These are phyloP conservation scores for Lasioglossum villosulum DNA, from an alignment of 2,888 invertebrate genomes.

Conservation along the genomic window DNA sequence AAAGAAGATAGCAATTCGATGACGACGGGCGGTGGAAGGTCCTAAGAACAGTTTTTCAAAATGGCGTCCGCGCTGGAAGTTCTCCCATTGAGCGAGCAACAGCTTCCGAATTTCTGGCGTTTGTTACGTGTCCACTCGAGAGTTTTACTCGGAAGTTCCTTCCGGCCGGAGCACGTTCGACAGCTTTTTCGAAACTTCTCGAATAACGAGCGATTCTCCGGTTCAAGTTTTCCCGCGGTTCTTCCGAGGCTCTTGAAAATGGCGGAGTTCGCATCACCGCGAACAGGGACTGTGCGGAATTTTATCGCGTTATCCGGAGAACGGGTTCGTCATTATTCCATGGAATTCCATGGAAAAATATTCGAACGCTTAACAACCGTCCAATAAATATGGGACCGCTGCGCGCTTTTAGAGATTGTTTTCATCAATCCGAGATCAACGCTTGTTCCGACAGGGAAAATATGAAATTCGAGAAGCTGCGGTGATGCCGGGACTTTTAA, in stretches of 20 bases:
- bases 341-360: not conserved
- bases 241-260: not conserved
- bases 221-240: not conserved
- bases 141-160: not conserved
- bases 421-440: not conserved
- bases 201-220: constrained; percentile 16
- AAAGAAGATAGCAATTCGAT: not conserved
- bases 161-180: not conserved
- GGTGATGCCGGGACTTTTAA: not conserved
- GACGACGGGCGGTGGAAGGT: not conserved
- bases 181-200: constrained; percentile 2
- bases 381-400: not conserved
- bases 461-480: not conserved
- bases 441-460: not conserved
- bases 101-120: constrained; percentile 1
- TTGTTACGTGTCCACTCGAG: not conserved
- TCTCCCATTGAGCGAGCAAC: not conserved
- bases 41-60: not conserved
- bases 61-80: not conserved
- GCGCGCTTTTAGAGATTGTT: not conserved
- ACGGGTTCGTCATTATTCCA: not conserved
- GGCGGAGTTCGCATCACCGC: not conserved
- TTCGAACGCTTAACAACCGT: not conserved
- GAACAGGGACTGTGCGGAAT: not conserved
- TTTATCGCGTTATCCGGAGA: not conserved